Conservation (phyloP, 1,140 invertebrate genomes). For the Calephelis nemesis region DNA sequence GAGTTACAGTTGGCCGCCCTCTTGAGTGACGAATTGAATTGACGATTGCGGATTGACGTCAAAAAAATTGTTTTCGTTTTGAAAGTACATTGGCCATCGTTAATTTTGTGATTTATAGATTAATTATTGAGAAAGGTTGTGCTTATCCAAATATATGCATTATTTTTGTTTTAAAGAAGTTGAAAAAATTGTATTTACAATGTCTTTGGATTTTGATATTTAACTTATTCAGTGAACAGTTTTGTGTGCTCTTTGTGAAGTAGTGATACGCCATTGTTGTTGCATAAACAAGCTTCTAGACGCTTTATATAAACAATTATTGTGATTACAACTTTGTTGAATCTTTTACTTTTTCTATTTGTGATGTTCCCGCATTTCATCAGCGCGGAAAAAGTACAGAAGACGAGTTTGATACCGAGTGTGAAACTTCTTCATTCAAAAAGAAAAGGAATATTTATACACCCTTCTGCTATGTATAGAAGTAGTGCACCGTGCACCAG, state of each 20-base stretch:
- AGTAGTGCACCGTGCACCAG: slow-evolving; percentile 72
- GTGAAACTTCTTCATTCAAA: slow-evolving; percentile 75
- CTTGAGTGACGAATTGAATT: too few species aligned
- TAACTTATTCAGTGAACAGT: slow-evolving; percentile 43
- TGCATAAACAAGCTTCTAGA: slow-evolving; percentile 45
- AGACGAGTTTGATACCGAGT: slow-evolving; percentile 75
- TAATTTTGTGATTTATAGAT: neutral
- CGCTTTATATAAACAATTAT: slow-evolving; percentile 63
- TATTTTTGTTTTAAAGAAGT: slow-evolving; percentile 10
- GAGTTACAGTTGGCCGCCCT: too few species aligned
- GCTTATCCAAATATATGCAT: slow-evolving; percentile 2
- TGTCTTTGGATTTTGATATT: slow-evolving; percentile 74
- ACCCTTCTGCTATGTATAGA: slow-evolving; percentile 90
- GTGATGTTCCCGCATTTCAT: slow-evolving; percentile 77
- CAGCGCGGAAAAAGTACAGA: slow-evolving; percentile 74
- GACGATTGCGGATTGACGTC: too few species aligned
- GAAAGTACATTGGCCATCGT: neutral
- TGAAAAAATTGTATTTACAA: slow-evolving; percentile 39
- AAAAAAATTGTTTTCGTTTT: too few species aligned
- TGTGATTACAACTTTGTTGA: slow-evolving; percentile 49
- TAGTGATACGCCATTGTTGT: slow-evolving; percentile 68
- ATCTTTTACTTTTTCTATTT: slow-evolving; percentile 63
- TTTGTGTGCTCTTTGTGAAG: slow-evolving; percentile 53
- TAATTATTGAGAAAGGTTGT: neutral
- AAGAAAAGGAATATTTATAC: slow-evolving; percentile 90